Conservation (phyloP, 2,113 vertebrate species). For the Sander vitreus region DNA sequence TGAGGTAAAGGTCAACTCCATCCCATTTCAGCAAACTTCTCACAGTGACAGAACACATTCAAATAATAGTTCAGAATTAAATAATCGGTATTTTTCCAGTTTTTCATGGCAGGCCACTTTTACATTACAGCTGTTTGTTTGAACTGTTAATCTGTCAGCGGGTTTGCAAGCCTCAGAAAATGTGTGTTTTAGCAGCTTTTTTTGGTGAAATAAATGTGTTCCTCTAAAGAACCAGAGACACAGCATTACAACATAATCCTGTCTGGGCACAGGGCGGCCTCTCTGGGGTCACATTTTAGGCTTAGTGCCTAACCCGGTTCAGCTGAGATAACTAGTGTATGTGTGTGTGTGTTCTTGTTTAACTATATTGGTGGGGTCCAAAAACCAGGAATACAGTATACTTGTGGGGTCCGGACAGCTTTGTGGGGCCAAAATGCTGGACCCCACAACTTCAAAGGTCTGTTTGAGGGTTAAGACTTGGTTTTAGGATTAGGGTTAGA, state of each 20-base stretch:
- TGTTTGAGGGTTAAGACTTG: no score
- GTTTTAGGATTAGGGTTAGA: no score
- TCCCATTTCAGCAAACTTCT: background rate
- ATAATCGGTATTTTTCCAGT: background rate
- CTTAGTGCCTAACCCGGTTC: conserved; percentile 15
- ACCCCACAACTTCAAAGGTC: no score
- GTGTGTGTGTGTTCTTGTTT: background rate
- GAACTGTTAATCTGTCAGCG: conserved; percentile 19
- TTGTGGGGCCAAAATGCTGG: no score
- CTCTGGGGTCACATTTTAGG: conserved; percentile 33
- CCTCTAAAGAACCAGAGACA: conserved; percentile 29
- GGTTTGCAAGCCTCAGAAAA: conserved; percentile 17
- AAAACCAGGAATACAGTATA: no score
- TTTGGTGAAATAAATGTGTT: conserved; percentile 28
- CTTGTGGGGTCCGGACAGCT: no score
- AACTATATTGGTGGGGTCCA: no score
- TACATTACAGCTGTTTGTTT: background rate
- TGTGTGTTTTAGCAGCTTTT: conserved; percentile 37
- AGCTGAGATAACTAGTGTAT: conserved; percentile 13
- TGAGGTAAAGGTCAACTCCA: conserved; percentile 49
- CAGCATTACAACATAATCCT: conserved; percentile 50
- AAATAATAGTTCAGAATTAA: no score
- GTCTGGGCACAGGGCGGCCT: conserved; percentile 33
- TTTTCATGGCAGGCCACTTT: background rate
- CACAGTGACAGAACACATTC: background rate